Conservation (phyloP, 1,140 invertebrate genomes). For the Lepidotrigona ventralis region DNA sequence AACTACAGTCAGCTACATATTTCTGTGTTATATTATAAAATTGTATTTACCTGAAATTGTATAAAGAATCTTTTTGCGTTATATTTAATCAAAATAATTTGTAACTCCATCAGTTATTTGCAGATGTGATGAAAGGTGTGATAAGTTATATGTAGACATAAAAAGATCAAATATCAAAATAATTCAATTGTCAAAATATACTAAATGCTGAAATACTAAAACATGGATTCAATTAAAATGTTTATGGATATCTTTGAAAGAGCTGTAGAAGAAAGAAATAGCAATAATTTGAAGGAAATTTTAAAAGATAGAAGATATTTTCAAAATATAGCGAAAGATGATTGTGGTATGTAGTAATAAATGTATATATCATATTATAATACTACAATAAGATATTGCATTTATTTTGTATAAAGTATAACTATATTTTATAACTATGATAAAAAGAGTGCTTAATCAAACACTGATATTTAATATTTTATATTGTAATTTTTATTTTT, state of each 20-base stretch:
- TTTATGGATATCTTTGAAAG: constrained; percentile 61
- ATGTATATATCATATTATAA: constrained; percentile 17
- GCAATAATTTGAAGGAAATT: constrained; percentile 35
- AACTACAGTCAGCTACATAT: neutral
- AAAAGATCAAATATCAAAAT: neutral
- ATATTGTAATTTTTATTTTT: constrained; percentile 3
- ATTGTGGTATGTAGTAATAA: constrained; percentile 57
- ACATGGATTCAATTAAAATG: constrained; percentile 63
- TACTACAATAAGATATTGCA: neutral
- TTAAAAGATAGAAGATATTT: constrained; percentile 60
- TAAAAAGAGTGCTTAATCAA: neutral
- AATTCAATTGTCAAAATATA: neutral
- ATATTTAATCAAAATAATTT: neutral
- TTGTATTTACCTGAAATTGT: neutral
- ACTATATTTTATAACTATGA: neutral
- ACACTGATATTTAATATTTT: neutral
- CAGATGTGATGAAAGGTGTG: neutral
- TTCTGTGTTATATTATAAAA: neutral
- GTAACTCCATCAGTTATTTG: neutral
- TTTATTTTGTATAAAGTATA: neutral
- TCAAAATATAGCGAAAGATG: constrained; percentile 55
- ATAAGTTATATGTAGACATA: neutral
- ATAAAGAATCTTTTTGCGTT: neutral
- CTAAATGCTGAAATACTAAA: neutral
- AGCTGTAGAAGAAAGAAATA: constrained; percentile 34